phyloP scores from a whole-genome alignment of 1,140 invertebrate species.

The Lineus longissimus region DNA sequence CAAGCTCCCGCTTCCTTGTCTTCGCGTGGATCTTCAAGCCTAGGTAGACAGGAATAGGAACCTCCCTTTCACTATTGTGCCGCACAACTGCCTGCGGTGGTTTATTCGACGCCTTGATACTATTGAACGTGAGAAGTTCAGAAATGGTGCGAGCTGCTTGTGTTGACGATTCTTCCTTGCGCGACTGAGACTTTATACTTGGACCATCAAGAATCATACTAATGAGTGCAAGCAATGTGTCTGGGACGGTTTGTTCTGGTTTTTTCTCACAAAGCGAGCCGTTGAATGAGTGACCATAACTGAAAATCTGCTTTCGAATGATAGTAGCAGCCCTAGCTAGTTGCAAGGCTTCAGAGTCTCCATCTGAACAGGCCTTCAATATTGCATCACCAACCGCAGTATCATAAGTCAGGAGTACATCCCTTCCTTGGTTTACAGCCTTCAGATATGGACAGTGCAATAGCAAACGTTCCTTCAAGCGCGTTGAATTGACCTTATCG shows the following conservation, averaged over 20 bases:
- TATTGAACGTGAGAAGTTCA: too few species aligned
- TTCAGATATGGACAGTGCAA: background rate
- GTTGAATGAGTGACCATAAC: background rate
- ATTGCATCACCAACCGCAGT: background rate
- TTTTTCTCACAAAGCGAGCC: too few species aligned
- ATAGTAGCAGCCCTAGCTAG: background rate
- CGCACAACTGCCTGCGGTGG: too few species aligned
- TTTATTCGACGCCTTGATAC: too few species aligned
- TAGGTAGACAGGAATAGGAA: too few species aligned
- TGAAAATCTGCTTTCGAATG: background rate
- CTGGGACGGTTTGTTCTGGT: too few species aligned
- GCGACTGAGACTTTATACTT: too few species aligned
- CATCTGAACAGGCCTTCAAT: background rate
- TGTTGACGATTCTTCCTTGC: too few species aligned
- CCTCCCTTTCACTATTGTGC: too few species aligned
- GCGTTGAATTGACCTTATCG: background rate
- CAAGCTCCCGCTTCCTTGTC: conserved; percentile 14
- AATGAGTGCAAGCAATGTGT: too few species aligned
- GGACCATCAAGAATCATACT: too few species aligned
- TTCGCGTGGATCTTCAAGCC: background rate
- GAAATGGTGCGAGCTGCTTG: too few species aligned
- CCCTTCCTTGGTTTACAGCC: background rate
- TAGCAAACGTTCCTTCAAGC: background rate
- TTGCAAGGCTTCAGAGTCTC: background rate
- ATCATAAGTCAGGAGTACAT: background rate